phyloP scores from a whole-genome alignment of 2,113 vertebrate genomes.

The Charadrius vociferus region DNA sequence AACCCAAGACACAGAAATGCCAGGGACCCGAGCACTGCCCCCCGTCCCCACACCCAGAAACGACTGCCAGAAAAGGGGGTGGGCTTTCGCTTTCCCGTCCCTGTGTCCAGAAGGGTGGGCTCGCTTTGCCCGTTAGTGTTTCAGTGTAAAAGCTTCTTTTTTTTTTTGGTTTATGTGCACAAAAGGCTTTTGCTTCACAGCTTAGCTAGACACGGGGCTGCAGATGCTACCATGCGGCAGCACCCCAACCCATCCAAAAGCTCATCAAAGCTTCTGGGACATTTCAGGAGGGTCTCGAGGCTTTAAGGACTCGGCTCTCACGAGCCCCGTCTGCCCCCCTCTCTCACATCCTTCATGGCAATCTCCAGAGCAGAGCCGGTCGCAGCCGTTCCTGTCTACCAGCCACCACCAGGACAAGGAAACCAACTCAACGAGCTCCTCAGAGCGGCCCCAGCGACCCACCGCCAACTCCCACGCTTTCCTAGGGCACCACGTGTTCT shows the following conservation, averaged over 20 bases:
- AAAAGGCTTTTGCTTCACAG: constrained; percentile 53
- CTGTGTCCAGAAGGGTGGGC: background rate
- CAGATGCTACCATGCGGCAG: rapidly evolving
- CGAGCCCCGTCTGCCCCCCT: background rate
- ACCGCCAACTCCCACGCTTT: rapidly evolving
- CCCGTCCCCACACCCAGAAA: background rate
- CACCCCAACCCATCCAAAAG: background rate
- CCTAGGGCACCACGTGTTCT: rapidly evolving
- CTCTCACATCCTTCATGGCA: background rate
- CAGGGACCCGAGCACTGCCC: background rate
- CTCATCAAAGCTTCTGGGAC: background rate
- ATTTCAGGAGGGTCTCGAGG: background rate
- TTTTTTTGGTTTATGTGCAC: constrained; percentile 48
- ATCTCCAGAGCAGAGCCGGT: background rate
- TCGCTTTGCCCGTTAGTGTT: background rate
- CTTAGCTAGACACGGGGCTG: background rate
- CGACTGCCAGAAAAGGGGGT: rapidly evolving
- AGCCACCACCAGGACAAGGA: background rate
- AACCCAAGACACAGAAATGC: background rate
- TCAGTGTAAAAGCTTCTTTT: constrained; percentile 22
- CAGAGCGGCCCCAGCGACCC: rapidly evolving
- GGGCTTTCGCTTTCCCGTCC: background rate
- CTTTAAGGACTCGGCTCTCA: background rate
- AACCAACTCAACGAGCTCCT: background rate
- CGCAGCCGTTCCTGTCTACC: rapidly evolving